A percentile compares a stretch with the other conserved stretches of the same genome.
Conservation (phyloP, 1,140 invertebrate genomes). For the Drosophila sp. region DNA sequence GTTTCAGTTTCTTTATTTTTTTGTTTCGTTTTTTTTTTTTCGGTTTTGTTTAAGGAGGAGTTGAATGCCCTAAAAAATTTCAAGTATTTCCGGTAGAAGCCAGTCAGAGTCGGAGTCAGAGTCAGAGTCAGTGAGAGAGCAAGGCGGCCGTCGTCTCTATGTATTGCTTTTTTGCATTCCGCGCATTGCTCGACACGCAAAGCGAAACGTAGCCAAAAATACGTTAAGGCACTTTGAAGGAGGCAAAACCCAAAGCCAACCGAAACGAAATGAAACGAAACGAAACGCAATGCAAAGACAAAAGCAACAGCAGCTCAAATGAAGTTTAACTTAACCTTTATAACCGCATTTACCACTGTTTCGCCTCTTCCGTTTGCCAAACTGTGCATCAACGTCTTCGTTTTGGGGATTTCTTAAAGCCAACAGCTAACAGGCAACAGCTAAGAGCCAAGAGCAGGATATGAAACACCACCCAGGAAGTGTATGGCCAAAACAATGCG, state of each 20-base stretch:
- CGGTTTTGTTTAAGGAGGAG: neutral
- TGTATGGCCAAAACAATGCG: constrained; percentile 3
- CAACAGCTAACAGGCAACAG: neutral
- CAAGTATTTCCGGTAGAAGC: constrained; percentile 59
- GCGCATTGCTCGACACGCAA: constrained; percentile 52
- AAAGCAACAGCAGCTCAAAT: constrained; percentile 45
- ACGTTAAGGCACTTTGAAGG: constrained; percentile 9
- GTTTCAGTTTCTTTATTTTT: neutral
- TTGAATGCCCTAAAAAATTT: constrained; percentile 38
- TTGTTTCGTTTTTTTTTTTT: neutral
- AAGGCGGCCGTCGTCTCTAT: constrained; percentile 19
- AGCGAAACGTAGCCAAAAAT: constrained; percentile 25
- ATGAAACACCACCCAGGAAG: constrained; percentile 5
- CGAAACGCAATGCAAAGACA: constrained; percentile 8
- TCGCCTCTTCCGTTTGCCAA: constrained; percentile 8
- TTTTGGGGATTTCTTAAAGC: constrained; percentile 25
- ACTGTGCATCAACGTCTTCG: constrained; percentile 17
- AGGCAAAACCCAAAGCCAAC: constrained; percentile 43
- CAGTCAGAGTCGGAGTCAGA: neutral
- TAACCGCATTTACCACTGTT: constrained; percentile 17
- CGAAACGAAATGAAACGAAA: constrained; percentile 34
- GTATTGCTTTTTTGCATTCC: constrained; percentile 73
- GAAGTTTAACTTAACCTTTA: constrained; percentile 61
- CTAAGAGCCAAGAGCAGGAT: neutral
- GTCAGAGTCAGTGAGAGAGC: constrained; percentile 31